Percentiles rank a stretch among this genome's conserved stretches.
These are phyloP conservation scores for Pandemis heparana DNA, from an alignment of 2,888 invertebrate genomes.

Conservation along the genomic window DNA sequence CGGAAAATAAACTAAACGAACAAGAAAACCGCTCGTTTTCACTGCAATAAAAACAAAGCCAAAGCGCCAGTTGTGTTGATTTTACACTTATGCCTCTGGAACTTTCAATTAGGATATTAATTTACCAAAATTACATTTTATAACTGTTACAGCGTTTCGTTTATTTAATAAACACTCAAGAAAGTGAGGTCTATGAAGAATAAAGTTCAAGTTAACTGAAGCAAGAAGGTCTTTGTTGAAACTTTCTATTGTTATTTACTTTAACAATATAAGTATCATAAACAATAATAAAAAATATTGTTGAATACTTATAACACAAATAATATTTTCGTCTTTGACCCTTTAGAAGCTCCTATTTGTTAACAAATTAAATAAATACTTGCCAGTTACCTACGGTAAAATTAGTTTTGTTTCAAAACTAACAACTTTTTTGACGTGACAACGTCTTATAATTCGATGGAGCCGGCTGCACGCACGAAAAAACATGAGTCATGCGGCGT, in stretches of 20 bases:
- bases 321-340: too few species aligned
- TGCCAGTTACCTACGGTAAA: too few species aligned
- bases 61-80: constrained; percentile 27
- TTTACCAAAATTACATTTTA: not conserved
- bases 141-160: not conserved
- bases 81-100: constrained; percentile 18
- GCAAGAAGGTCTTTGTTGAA: constrained; percentile 20
- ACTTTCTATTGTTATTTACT: constrained; percentile 23
- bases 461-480: too few species aligned
- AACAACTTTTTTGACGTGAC: too few species aligned
- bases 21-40: constrained; percentile 25
- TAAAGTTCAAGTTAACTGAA: not conserved
- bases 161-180: constrained; percentile 1
- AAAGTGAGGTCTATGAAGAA: not conserved
- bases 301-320: not conserved
- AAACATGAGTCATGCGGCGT: too few species aligned
- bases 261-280: not conserved
- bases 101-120: not conserved
- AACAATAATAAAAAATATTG: not conserved
- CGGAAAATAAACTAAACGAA: constrained; percentile 43
- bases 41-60: constrained; percentile 29
- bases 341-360: too few species aligned
- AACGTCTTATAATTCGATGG: too few species aligned
- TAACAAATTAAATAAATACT: too few species aligned
- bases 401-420: too few species aligned